phyloP scores from a whole-genome alignment of 92 coral and sea anemone genomes.

The Epizoanthus scotinus region DNA sequence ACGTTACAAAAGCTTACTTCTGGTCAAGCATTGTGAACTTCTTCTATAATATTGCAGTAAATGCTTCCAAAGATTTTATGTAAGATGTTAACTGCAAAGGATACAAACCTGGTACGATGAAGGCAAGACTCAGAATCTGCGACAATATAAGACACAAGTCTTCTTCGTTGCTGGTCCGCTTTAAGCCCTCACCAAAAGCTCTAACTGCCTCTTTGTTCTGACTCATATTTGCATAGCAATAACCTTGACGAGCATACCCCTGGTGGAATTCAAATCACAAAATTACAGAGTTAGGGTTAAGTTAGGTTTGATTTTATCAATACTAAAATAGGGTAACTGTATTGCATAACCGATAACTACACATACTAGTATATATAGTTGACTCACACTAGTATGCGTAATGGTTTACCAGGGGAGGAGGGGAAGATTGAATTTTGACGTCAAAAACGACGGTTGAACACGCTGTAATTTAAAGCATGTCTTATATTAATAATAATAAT shows the following conservation, averaged over 20 bases:
- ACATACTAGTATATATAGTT: too few relatives aligned
- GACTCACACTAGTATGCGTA: too few relatives aligned
- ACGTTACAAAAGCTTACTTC: too few relatives aligned
- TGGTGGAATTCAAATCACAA: conserved; percentile 1
- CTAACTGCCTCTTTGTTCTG: conserved; percentile 64
- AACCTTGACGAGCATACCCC: conserved; percentile 69
- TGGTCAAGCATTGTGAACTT: too few relatives aligned
- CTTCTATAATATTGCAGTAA: not conserved
- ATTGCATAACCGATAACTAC: too few relatives aligned
- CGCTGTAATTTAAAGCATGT: too few relatives aligned
- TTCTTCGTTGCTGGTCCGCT: conserved; percentile 55
- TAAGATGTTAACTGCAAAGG: not conserved
- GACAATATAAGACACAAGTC: conserved; percentile 51
- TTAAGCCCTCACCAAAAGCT: conserved; percentile 62
- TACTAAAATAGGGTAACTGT: not conserved
- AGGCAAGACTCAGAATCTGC: conserved; percentile 52
- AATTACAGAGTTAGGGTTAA: not conserved
- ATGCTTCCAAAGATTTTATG: not conserved
- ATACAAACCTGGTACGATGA: conserved; percentile 41
- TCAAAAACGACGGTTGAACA: too few relatives aligned
- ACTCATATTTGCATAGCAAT: conserved; percentile 57
- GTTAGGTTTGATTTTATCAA: not conserved
- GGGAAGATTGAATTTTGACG: too few relatives aligned
- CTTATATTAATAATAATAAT: too few relatives aligned
- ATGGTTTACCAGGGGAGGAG: too few relatives aligned